Evolutionary conservation across 2,888 invertebrate genomes (phyloP).

Genomic region (Troilus luridus): DNA sequence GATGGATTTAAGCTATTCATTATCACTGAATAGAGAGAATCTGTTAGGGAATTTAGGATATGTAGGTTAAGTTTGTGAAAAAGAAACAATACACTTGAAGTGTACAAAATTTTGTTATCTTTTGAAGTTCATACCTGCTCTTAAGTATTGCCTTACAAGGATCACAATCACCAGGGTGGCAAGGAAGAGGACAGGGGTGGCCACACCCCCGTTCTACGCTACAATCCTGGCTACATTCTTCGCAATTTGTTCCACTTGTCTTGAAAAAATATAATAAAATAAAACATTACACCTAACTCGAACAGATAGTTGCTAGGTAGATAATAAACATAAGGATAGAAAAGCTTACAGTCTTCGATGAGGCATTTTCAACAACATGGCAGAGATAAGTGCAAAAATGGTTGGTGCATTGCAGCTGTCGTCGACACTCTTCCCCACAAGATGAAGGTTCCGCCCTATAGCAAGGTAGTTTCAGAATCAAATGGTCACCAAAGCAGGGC

Average conservation of each 20-base stretch:
- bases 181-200: constrained; percentile 80
- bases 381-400: constrained; percentile 83
- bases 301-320: neutral
- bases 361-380: constrained; percentile 76
- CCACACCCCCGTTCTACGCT: constrained; percentile 79
- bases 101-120: neutral
- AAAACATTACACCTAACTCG: neutral
- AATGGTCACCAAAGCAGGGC: constrained; percentile 82
- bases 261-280: constrained; percentile 50
- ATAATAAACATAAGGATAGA: neutral
- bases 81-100: no score
- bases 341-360: constrained; percentile 62
- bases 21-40: no score
- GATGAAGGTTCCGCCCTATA: constrained; percentile 79
- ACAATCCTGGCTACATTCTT: constrained; percentile 76
- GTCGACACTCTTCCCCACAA: constrained; percentile 85
- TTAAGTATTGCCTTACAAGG: constrained; percentile 81
- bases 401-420: constrained; percentile 80
- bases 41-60: no score
- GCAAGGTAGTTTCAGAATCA: constrained; percentile 78
- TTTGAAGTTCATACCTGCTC: constrained; percentile 69
- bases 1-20: no score
- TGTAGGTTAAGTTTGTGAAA: no score
- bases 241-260: constrained; percentile 72
- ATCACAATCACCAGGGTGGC: constrained; percentile 82